These are phyloP conservation scores for Monodelphis domestica DNA, from an alignment of 2,797 vertebrate species.

Conservation along the genomic window DNA sequence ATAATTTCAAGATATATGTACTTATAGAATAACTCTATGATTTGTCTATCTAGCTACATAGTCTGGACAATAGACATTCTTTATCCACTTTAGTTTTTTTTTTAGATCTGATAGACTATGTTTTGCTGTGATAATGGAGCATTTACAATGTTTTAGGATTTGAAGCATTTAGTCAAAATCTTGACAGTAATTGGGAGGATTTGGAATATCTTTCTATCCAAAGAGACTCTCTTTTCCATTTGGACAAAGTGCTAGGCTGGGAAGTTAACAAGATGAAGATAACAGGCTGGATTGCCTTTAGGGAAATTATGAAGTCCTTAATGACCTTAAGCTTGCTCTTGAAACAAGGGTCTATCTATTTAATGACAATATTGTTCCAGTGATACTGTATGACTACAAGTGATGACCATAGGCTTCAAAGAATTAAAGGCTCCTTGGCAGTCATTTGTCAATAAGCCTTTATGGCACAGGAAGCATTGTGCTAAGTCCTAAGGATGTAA, in stretches of 20 bases:
- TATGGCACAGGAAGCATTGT: not conserved
- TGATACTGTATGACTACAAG: not conserved
- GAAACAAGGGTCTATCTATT: not conserved
- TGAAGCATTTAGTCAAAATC: too few species aligned
- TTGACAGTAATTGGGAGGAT: too few species aligned
- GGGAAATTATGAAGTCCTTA: not conserved
- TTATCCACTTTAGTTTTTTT: too few species aligned
- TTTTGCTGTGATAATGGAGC: too few species aligned
- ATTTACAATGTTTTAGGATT: too few species aligned
- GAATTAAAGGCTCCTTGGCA: not conserved
- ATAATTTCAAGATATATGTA: too few species aligned
- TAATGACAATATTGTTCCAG: not conserved
- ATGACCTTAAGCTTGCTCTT: not conserved
- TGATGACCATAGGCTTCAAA: not conserved
- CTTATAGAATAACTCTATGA: too few species aligned
- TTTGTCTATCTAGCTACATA: too few species aligned
- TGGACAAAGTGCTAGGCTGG: not conserved
- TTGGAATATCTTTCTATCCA: too few species aligned
- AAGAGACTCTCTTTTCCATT: not conserved
- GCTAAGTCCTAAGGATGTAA: not conserved
- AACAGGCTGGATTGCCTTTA: not conserved
- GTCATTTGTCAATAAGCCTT: not conserved
- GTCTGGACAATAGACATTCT: too few species aligned
- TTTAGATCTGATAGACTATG: too few species aligned
- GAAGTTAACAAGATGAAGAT: not conserved